A percentile compares a stretch with the other conserved stretches of the same genome.
These are phyloP conservation scores for Phoxinus dragarum DNA, from an alignment of 2,797 vertebrate species.

Conservation along the genomic window DNA sequence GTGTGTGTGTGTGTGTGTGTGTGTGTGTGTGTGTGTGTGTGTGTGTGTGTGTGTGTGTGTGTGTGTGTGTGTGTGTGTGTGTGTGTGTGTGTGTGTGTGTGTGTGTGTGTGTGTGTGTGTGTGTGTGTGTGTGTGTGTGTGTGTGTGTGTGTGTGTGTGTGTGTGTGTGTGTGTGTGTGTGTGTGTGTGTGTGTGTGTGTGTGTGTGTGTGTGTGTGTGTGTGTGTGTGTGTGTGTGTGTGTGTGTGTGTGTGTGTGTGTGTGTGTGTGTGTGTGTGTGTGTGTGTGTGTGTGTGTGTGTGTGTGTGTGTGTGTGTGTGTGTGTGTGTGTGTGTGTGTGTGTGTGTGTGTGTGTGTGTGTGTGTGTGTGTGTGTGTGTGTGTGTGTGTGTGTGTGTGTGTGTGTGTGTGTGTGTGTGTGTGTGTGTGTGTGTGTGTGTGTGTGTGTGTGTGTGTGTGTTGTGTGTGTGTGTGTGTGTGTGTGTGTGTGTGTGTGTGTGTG, in stretches of 20 bases:
- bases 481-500: constrained; percentile 37
- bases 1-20: constrained; percentile 36
- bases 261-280: constrained; percentile 34
- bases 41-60: constrained; percentile 34
- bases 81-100: constrained; percentile 34
- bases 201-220: constrained; percentile 38
- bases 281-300: constrained; percentile 37
- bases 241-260: constrained; percentile 35
- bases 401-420: constrained; percentile 34
- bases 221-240: constrained; percentile 34
- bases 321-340: constrained; percentile 33
- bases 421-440: constrained; percentile 35
- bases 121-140: constrained; percentile 37
- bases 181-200: constrained; percentile 36
- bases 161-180: constrained; percentile 36
- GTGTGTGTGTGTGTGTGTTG: constrained; percentile 35
- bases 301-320: constrained; percentile 37
- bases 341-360: constrained; percentile 36
- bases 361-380: constrained; percentile 36
- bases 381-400: constrained; percentile 38
- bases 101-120: constrained; percentile 37
- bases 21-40: constrained; percentile 38
- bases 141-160: constrained; percentile 33
- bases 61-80: constrained; percentile 35
- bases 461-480: constrained; percentile 35